phyloP scores from a whole-genome alignment of 2,797 vertebrate species.

The Cercopithecus neglectus region DNA sequence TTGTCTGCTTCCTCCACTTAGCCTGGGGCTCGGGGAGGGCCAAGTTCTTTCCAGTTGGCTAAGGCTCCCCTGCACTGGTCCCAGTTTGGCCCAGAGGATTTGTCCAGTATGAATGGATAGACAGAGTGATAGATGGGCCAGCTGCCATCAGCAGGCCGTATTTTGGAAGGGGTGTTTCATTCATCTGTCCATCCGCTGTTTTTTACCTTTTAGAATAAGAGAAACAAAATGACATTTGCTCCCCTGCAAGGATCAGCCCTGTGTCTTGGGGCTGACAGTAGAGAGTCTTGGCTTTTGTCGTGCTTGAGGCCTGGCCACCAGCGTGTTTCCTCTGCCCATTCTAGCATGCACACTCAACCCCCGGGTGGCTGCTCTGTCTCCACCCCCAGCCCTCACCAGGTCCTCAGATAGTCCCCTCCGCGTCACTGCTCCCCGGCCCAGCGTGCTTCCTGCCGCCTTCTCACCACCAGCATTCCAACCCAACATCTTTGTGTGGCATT shows the following conservation, averaged over 20 bases:
- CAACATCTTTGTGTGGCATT: neutral
- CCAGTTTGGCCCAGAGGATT: neutral
- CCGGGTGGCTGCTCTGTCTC: neutral
- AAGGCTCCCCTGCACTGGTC: neutral
- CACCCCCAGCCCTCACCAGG: neutral
- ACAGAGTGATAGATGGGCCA: fast-evolving
- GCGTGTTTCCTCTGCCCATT: neutral
- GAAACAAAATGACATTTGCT: neutral
- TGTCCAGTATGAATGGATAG: neutral
- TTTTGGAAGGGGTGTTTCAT: neutral
- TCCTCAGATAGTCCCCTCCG: neutral
- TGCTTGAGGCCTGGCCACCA: neutral
- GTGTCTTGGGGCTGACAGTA: neutral
- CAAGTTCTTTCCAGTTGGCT: neutral
- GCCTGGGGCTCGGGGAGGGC: neutral
- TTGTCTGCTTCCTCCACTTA: neutral
- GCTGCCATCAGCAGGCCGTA: neutral
- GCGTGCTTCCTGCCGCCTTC: neutral
- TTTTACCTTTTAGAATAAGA: neutral
- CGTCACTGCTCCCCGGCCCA: neutral
- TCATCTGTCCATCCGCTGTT: neutral
- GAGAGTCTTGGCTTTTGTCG: neutral
- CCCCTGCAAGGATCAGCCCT: neutral
- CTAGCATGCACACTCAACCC: too few relatives aligned
- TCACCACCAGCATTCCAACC: neutral